Base-by-base conservation (phyloP, 1,140 invertebrate genomes). In the Tetraneura akinire region DNA sequence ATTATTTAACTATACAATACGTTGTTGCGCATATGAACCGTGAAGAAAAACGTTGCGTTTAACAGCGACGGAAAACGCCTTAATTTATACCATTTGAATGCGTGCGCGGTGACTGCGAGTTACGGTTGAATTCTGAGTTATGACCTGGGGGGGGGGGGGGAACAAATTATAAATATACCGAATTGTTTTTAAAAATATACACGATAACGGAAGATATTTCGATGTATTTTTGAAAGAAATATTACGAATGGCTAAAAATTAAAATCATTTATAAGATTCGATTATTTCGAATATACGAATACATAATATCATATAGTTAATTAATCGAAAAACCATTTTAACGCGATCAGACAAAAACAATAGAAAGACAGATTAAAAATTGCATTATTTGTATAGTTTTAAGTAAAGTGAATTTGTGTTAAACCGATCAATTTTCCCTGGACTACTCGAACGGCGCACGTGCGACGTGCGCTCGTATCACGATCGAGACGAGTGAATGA, bases 71-170 rank as follows among this genome's bases (percentile, higher is more conserved):
- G 14, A 4, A 16, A 73, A 49, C 29, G 37, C 71, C 51, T 51
- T 74, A 74, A 74, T 74, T 74, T 74, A 74, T 51, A n/a, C n/a
- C n/a, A n/a, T n/a, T n/a, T n/a, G n/a, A n/a, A n/a, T n/a, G n/a
- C n/a, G 32, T n/a, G 64, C 37, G 23, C 16, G 37, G 57, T 32
- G 71, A 37, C 47, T 51, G 16, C 71, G 11, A 13, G 71, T 74
- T 74, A 51, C 71, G 71, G 71, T 74, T 55, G 71, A 55, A 53
- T 74, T 53, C 71, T 57, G n/a, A 37, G 8, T n/a, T 51, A 8
- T n/a, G 23, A n/a, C n/a, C n/a, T n/a, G n/a, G n/a, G n/a, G n/a
- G 10, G 0, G 32, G 29, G 14, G 9, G 23, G 37, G 64, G 62
- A 14, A 68, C 29, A 55, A 55, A 37, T n/a, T 42, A 11, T 42